Percentiles rank a stretch among this genome's conserved stretches.
These are phyloP conservation scores for Corythaeola cristata DNA, from an alignment of 2,113 vertebrate genomes.

Conservation along the genomic window DNA sequence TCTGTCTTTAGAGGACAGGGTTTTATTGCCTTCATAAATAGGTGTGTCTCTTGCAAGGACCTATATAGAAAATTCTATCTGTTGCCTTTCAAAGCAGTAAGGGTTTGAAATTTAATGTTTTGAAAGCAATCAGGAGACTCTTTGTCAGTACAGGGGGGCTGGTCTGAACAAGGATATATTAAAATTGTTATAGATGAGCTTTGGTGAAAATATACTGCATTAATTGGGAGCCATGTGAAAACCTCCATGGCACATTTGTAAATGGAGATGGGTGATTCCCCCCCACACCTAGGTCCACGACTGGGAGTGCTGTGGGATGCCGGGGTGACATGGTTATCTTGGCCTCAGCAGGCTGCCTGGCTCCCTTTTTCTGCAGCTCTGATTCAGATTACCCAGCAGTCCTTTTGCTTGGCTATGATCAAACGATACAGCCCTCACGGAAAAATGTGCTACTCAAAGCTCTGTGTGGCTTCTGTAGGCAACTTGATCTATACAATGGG, in stretches of 20 bases:
- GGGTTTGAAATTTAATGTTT: not conserved
- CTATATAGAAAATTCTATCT: not conserved
- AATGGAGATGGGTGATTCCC: not conserved
- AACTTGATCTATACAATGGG: conserved; percentile 63
- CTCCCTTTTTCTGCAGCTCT: conserved; percentile 44
- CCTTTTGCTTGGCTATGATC: conserved; percentile 53
- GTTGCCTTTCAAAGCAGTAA: not conserved
- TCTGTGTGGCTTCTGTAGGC: conserved; percentile 55
- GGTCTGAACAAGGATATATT: not conserved
- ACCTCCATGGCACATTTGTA: not conserved
- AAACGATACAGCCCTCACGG: conserved; percentile 34
- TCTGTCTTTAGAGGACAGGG: not conserved
- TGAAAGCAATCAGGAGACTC: not conserved
- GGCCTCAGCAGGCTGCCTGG: conserved; percentile 52
- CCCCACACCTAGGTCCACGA: rapidly evolving
- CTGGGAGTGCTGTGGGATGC: not conserved
- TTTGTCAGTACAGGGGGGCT: not conserved
- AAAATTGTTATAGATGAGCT: not conserved
- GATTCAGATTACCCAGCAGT: conserved; percentile 61
- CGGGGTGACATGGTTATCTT: not conserved
- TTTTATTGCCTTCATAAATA: not conserved
- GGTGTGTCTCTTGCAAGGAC: not conserved
- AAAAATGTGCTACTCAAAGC: conserved; percentile 65
- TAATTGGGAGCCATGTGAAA: not conserved
- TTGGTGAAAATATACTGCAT: not conserved